A percentile compares a stretch with the other conserved stretches of the same genome.
These are phyloP conservation scores for Tenrec ecaudatus DNA, from an alignment of 2,113 vertebrate species.

Conservation along the genomic window DNA sequence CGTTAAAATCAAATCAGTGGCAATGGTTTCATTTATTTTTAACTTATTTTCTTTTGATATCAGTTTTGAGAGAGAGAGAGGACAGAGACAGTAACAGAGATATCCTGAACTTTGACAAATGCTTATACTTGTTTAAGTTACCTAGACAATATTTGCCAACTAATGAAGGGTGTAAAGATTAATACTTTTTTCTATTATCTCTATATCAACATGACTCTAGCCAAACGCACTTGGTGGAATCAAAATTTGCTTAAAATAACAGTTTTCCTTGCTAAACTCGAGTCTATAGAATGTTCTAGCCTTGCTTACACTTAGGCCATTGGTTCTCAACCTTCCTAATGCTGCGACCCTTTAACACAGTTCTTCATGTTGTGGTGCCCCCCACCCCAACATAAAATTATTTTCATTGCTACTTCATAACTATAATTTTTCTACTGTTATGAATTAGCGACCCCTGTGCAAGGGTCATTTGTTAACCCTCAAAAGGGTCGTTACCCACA, in stretches of 20 bases:
- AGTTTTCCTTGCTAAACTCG: background rate
- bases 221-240: background rate
- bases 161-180: background rate
- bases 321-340: too few relatives aligned
- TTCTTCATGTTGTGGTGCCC: too few relatives aligned
- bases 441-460: too few relatives aligned
- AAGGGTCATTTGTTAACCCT: too few relatives aligned
- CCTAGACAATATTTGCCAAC: background rate
- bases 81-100: too few relatives aligned
- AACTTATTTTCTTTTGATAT: background rate
- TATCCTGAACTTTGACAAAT: background rate
- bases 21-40: background rate
- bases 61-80: background rate
- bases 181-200: background rate
- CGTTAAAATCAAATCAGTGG: background rate
- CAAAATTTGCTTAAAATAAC: slow-evolving; percentile 2
- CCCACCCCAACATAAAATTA: too few relatives aligned
- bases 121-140: background rate
- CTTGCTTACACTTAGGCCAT: background rate
- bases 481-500: too few relatives aligned
- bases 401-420: too few relatives aligned
- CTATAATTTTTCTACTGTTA: too few relatives aligned
- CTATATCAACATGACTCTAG: background rate
- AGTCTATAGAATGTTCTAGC: background rate
- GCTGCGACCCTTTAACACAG: too few relatives aligned